A percentile compares a stretch with the other conserved stretches of the same genome.
These are phyloP conservation scores for Danionella dracula DNA, from an alignment of 2,797 vertebrate genomes.

Conservation along the genomic window DNA sequence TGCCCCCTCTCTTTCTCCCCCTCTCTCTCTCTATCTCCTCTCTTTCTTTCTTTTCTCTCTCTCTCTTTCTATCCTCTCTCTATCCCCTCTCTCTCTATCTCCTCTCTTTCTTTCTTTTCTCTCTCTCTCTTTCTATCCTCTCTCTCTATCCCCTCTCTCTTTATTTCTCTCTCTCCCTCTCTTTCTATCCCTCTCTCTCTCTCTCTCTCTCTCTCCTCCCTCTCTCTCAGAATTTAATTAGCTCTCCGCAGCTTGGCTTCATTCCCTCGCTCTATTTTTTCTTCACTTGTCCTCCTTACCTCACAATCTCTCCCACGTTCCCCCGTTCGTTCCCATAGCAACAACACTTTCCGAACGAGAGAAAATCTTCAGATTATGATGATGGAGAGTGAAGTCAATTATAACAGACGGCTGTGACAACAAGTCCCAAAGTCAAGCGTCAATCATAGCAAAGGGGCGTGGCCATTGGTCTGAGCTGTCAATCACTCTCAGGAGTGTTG, in stretches of 20 bases:
- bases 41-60: too few species aligned
- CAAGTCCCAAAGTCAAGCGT: too few species aligned
- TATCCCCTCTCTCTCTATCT: slow-evolving; percentile 30
- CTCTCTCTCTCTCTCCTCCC: too few species aligned
- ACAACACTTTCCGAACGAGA: slow-evolving; percentile 65
- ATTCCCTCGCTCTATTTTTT: slow-evolving; percentile 36
- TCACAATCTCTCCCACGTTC: slow-evolving; percentile 57
- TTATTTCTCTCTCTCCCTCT: slow-evolving; percentile 27
- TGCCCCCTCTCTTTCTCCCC: slow-evolving; percentile 26
- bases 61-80: slow-evolving; percentile 30
- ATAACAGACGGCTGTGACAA: too few species aligned
- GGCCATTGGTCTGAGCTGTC: too few species aligned
- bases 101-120: too few species aligned
- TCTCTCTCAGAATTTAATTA: slow-evolving; percentile 59
- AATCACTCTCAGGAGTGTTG: too few species aligned
- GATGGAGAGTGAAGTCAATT: not conserved
- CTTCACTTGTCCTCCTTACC: slow-evolving; percentile 55
- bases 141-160: slow-evolving; percentile 34
- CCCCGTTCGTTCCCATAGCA: slow-evolving; percentile 69
- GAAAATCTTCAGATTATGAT: too few species aligned
- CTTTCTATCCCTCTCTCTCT: slow-evolving; percentile 28
- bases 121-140: slow-evolving; percentile 31
- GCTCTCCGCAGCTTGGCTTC: slow-evolving; percentile 55
- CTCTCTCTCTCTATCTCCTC: slow-evolving; percentile 43
- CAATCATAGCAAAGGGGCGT: not conserved